These are phyloP conservation scores for Parthenolecanium corni DNA, from an alignment of 2,888 invertebrate species.

Conservation along the genomic window DNA sequence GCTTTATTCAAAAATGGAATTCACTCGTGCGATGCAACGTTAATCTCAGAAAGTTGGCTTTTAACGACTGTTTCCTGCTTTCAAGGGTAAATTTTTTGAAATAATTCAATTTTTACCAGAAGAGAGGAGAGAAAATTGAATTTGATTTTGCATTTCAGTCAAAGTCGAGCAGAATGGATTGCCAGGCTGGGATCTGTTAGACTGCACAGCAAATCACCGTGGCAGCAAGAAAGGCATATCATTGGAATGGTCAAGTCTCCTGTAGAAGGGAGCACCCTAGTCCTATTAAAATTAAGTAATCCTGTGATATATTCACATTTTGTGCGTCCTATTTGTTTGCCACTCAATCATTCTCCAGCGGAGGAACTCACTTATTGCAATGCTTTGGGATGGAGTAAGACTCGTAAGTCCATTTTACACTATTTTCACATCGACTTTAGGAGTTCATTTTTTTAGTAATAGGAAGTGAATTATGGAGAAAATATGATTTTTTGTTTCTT, in stretches of 20 bases:
- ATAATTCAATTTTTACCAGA: background rate
- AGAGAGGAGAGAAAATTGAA: background rate
- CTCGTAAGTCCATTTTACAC: constrained; percentile 51
- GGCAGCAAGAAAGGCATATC: constrained; percentile 74
- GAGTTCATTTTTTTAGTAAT: background rate
- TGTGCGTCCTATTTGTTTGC: constrained; percentile 68
- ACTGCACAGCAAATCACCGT: constrained; percentile 66
- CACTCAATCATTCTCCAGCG: constrained; percentile 46
- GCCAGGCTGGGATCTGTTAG: constrained; percentile 66
- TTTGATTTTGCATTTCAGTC: constrained; percentile 42
- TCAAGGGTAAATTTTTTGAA: constrained; percentile 43
- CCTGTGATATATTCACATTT: constrained; percentile 66
- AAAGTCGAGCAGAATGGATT: constrained; percentile 77
- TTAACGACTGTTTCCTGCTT: constrained; percentile 80
- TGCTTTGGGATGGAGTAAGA: constrained; percentile 74
- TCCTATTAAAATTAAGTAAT: constrained; percentile 65
- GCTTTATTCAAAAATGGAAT: constrained; percentile 69
- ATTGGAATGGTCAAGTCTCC: constrained; percentile 80
- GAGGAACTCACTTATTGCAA: constrained; percentile 52
- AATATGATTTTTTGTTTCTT: background rate
- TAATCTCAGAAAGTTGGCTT: constrained; percentile 71
- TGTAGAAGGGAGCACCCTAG: constrained; percentile 76
- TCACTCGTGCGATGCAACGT: constrained; percentile 78
- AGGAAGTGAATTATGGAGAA: background rate
- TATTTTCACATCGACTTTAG: constrained; percentile 11